phyloP scores from a whole-genome alignment of 2,797 vertebrate species.

The Sebastes nivosus region DNA sequence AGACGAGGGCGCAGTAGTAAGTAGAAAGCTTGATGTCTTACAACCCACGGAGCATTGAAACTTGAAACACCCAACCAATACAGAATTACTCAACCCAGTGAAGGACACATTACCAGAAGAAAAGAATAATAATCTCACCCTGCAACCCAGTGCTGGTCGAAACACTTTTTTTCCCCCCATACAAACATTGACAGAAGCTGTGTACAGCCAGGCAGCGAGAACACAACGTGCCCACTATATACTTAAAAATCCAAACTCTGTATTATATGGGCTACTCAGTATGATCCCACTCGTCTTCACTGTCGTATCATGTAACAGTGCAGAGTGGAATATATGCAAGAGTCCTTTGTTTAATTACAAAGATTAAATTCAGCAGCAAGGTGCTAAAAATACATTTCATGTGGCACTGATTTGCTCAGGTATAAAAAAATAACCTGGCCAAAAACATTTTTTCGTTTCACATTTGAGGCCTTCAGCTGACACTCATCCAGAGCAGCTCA shows the following conservation, averaged over 20 bases:
- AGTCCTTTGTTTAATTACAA: constrained; percentile 53
- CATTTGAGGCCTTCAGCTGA: constrained; percentile 30
- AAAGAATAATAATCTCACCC: constrained; percentile 29
- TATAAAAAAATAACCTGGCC: constrained; percentile 2
- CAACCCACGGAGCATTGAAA: constrained; percentile 64
- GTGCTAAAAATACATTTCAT: constrained; percentile 56
- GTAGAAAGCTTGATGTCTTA: constrained; percentile 63
- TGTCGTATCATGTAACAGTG: neutral
- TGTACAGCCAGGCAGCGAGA: constrained; percentile 70
- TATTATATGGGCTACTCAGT: constrained; percentile 44
- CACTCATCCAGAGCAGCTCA: constrained; percentile 17
- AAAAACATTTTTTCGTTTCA: constrained; percentile 21
- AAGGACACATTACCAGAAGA: constrained; percentile 58
- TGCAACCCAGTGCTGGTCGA: constrained; percentile 50
- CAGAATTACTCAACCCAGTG: constrained; percentile 64
- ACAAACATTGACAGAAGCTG: constrained; percentile 76
- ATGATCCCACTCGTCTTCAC: constrained; percentile 38
- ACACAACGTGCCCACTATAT: constrained; percentile 47
- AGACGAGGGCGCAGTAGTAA: constrained; percentile 47
- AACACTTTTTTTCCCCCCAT: constrained; percentile 47
- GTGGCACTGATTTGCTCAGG: constrained; percentile 31
- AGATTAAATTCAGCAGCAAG: constrained; percentile 45
- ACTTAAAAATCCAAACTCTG: constrained; percentile 31
- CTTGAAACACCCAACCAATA: constrained; percentile 71
- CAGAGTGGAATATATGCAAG: neutral